These are phyloP conservation scores for Aplysia californica DNA, from an alignment of 1,140 invertebrate species.

Conservation along the genomic window DNA sequence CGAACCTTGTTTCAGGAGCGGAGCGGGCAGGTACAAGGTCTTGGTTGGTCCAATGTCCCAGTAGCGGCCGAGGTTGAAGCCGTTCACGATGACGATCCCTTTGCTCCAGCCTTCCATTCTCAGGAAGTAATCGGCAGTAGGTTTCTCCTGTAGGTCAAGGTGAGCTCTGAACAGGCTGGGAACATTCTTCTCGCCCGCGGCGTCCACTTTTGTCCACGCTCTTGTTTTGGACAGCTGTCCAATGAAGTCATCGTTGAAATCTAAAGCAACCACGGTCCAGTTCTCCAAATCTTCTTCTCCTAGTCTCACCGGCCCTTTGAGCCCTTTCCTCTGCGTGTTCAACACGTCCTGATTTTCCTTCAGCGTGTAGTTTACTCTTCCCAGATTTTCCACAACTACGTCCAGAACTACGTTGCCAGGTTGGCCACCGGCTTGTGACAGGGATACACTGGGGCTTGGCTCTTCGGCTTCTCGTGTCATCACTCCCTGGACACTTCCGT, in stretches of 20 bases:
- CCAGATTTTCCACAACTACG: slow-evolving; percentile 74
- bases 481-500: not conserved
- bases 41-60: slow-evolving; percentile 72
- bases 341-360: slow-evolving; percentile 46
- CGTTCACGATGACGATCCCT: slow-evolving; percentile 77
- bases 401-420: slow-evolving; percentile 61
- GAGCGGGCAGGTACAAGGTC: slow-evolving; percentile 73
- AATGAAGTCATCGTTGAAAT: slow-evolving; percentile 69
- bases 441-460: not conserved
- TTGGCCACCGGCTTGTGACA: not conserved
- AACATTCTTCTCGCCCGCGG: not conserved
- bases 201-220: too few relatives aligned
- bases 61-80: slow-evolving; percentile 75
- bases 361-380: slow-evolving; percentile 71
- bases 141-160: not conserved
- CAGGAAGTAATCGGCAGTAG: not conserved
- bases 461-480: not conserved
- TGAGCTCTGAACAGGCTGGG: not conserved
- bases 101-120: slow-evolving; percentile 59
- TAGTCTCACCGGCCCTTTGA: slow-evolving; percentile 64
- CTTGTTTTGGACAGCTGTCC: too few relatives aligned
- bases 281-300: slow-evolving; percentile 64
- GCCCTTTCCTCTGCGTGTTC: slow-evolving; percentile 70
- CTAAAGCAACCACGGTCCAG: slow-evolving; percentile 71
- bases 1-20: slow-evolving; percentile 34